Evolutionary conservation across 1,140 invertebrate genomes (phyloP), one percentile per base, ranked within the genome.

Genomic region (Drosophila bocki): DNA sequence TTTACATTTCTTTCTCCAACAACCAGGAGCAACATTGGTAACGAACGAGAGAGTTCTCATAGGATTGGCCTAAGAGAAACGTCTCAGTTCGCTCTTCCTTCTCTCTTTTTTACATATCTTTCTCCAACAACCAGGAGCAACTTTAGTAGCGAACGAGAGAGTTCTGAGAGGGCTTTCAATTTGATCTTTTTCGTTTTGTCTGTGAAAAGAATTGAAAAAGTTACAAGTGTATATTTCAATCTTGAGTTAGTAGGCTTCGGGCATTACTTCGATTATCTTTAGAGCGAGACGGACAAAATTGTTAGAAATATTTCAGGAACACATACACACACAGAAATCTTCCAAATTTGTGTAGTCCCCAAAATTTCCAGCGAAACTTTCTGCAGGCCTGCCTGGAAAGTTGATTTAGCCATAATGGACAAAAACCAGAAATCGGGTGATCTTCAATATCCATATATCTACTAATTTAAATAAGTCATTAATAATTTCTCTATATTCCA

Each of bases 371-470:
- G 33, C 13, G 15, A 39, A 41, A 64, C 72, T 44, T 26, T 42
- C 50, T 44, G 51, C 53, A 65, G 54, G 56, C 39, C 56, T 13
- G 62, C 26, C 26, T 22, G 32, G 37, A 8, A 33, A 19, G 26
- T 54, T 32, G 13, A 35, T 19, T 19, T 12, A 32, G 9, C 17
- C 35, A 56, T 44, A 50, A 85, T 85, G 82, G 82, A 86, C 32
- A 67, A 50, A 45, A 81, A 47, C 58, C 63, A 78, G 50, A 86
- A 78, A 51, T 86, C 78, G 54, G 82, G 47, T 48, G 26, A 48
- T 5, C 13, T 48, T 7, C 3, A 15, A 15, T 9, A 5, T 9
- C 2, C 6, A 5, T 5, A 15, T 17, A 13, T 37, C 19, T 32
- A 1, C 29, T 57, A 3, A 17, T 4, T 13, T n/a, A 26, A 15